Conservation (phyloP, 2,888 invertebrate species). For the Pimpla rufipes region DNA sequence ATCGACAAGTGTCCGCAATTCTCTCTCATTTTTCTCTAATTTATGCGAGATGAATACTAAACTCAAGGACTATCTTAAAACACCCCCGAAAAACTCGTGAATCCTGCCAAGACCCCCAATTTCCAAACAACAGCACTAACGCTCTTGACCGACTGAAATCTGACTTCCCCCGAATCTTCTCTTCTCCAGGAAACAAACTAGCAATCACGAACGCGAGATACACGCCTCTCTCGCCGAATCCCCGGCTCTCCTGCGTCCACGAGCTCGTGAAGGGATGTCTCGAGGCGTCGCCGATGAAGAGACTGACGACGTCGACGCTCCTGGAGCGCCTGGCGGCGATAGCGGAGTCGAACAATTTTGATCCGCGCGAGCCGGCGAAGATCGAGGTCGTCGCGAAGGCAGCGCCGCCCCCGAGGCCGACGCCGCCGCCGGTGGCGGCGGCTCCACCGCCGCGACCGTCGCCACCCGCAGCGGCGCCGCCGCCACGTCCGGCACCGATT, state of each 20-base stretch:
- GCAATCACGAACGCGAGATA: slow-evolving; percentile 99
- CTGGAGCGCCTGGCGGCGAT: slow-evolving; percentile 95
- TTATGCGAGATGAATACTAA: too few relatives aligned
- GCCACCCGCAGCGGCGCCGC: slow-evolving; percentile 77
- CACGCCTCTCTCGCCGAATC: slow-evolving; percentile 92
- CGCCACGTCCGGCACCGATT: slow-evolving; percentile 75
- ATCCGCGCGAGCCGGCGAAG: slow-evolving; percentile 92
- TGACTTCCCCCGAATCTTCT: too few relatives aligned
- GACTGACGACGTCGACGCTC: slow-evolving; percentile 92
- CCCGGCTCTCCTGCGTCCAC: slow-evolving; percentile 93
- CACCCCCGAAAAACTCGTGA: too few relatives aligned
- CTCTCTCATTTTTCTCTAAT: too few relatives aligned
- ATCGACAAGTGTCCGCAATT: too few relatives aligned
- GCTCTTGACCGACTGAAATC: too few relatives aligned
- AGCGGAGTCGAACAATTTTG: slow-evolving; percentile 94
- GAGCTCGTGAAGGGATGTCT: slow-evolving; percentile 92
- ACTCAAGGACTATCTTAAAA: too few relatives aligned
- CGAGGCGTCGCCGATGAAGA: slow-evolving; percentile 92
- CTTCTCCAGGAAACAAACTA: slow-evolving; percentile 90
- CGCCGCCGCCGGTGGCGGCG: slow-evolving; percentile 83
- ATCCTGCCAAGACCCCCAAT: too few relatives aligned
- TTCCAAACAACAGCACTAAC: too few relatives aligned
- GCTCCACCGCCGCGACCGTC: slow-evolving; percentile 83
- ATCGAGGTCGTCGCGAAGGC: slow-evolving; percentile 85
- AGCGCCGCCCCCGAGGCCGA: slow-evolving; percentile 78